Percentiles rank a stretch among this genome's conserved stretches.
Evolutionary conservation across 1,140 invertebrate species (phyloP).

Genomic region (Conopomorpha cramerella): DNA sequence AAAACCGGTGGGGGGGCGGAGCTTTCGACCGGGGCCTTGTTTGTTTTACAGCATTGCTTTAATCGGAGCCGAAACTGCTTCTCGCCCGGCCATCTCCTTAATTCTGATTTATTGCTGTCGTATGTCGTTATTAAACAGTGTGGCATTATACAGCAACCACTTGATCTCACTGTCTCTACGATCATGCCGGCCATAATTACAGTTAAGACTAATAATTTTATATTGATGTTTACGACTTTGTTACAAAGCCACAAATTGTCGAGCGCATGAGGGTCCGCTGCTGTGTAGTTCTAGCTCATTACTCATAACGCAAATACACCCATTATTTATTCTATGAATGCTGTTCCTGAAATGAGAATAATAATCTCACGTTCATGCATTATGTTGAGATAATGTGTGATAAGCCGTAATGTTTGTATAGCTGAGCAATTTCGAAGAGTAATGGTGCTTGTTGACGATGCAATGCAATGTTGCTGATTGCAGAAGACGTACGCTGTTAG

Average conservation of each 20-base stretch:
- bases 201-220: conserved; percentile 18
- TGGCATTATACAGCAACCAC: conserved; percentile 17
- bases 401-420: conserved; percentile 15
- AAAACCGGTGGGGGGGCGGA: conserved; percentile 16
- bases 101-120: conserved; percentile 47
- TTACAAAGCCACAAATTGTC: too few relatives aligned
- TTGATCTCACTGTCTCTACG: conserved; percentile 19
- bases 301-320: too few relatives aligned
- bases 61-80: conserved; percentile 33
- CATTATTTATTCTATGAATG: too few relatives aligned
- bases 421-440: conserved; percentile 13
- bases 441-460: conserved; percentile 18
- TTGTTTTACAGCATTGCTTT: conserved; percentile 42
- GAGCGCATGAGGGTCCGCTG: too few relatives aligned
- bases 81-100: conserved; percentile 28
- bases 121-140: conserved; percentile 37
- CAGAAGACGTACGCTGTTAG: too few relatives aligned
- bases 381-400: conserved; percentile 9
- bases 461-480: too few relatives aligned
- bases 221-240: too few relatives aligned
- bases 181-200: conserved; percentile 32
- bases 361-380: too few relatives aligned
- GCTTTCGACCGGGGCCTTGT: conserved; percentile 15
- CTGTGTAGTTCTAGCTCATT: too few relatives aligned
- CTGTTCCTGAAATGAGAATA: too few relatives aligned